These are phyloP conservation scores for Helicoverpa assulta DNA, from an alignment of 2,888 invertebrate species.

Conservation along the genomic window DNA sequence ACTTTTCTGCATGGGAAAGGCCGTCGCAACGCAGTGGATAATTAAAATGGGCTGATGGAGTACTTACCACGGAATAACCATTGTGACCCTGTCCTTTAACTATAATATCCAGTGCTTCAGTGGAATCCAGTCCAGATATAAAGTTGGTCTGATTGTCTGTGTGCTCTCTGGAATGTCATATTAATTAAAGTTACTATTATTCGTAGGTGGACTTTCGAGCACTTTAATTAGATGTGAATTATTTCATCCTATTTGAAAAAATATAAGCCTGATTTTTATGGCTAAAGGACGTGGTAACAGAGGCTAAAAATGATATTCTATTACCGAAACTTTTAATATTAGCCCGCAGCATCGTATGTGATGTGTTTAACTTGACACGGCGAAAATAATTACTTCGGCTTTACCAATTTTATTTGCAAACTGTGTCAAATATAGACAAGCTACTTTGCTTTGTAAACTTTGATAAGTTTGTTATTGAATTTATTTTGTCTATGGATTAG, in stretches of 20 bases:
- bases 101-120: conserved; percentile 73
- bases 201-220: no score
- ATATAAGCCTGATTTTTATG: neutral
- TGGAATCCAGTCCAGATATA: conserved; percentile 69
- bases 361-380: neutral
- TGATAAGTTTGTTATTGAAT: no score
- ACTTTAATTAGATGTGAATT: no score
- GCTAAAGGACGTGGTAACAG: neutral
- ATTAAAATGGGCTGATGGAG: no score
- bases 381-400: conserved; percentile 1
- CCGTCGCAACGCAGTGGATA: no score
- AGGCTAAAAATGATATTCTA: neutral
- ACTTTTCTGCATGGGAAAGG: no score
- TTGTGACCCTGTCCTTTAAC: conserved; percentile 65
- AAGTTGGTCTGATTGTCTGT: conserved; percentile 67
- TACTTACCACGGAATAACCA: conserved; percentile 70
- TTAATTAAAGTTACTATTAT: neutral
- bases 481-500: no score
- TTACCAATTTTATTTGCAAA: no score
- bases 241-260: no score
- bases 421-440: no score
- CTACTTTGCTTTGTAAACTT: no score
- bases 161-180: conserved; percentile 64
- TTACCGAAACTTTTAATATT: no score
- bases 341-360: neutral